A percentile compares a stretch with the other conserved stretches of the same genome.
These are phyloP conservation scores for Tachypleus tridentatus DNA, from an alignment of 1,140 invertebrate species.

Conservation along the genomic window DNA sequence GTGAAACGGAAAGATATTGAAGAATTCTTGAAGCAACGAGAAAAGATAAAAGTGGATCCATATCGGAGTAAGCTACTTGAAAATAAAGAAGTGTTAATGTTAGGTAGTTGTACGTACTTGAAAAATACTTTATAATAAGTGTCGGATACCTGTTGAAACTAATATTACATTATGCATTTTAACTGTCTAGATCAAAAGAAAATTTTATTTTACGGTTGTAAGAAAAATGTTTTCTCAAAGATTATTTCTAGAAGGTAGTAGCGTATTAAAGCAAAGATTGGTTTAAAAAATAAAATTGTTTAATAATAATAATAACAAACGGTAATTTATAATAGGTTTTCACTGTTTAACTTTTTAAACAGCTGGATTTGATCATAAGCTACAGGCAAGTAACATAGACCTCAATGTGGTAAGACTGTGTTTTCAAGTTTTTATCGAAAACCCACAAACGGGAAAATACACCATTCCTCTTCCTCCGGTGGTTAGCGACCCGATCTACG, in stretches of 20 bases:
- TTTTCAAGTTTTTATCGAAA: slow-evolving; percentile 87
- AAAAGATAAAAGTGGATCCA: slow-evolving; percentile 82
- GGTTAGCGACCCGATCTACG: slow-evolving; percentile 84
- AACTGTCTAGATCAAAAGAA: too few relatives aligned
- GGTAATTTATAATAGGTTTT: too few relatives aligned
- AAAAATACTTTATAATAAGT: too few relatives aligned
- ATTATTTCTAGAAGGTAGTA: too few relatives aligned
- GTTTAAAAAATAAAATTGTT: too few relatives aligned
- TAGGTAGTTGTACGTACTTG: too few relatives aligned
- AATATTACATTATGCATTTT: too few relatives aligned
- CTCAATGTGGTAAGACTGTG: slow-evolving; percentile 84
- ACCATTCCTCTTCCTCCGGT: slow-evolving; percentile 68
- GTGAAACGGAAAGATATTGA: slow-evolving; percentile 92
- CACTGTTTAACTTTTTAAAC: slow-evolving; percentile 8
- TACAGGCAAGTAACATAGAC: slow-evolving; percentile 74
- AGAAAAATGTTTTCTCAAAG: too few relatives aligned
- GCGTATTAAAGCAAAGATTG: too few relatives aligned
- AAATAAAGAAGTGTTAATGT: slow-evolving; percentile 11
- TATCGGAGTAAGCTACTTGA: slow-evolving; percentile 56
- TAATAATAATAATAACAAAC: too few relatives aligned
- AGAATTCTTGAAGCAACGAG: slow-evolving; percentile 60
- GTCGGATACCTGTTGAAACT: too few relatives aligned
- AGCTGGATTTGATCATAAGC: slow-evolving; percentile 79
- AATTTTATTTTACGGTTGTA: too few relatives aligned
- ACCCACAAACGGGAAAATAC: slow-evolving; percentile 57